These are phyloP conservation scores for Dascillus cervinus DNA, from an alignment of 2,888 invertebrate species.

Conservation along the genomic window DNA sequence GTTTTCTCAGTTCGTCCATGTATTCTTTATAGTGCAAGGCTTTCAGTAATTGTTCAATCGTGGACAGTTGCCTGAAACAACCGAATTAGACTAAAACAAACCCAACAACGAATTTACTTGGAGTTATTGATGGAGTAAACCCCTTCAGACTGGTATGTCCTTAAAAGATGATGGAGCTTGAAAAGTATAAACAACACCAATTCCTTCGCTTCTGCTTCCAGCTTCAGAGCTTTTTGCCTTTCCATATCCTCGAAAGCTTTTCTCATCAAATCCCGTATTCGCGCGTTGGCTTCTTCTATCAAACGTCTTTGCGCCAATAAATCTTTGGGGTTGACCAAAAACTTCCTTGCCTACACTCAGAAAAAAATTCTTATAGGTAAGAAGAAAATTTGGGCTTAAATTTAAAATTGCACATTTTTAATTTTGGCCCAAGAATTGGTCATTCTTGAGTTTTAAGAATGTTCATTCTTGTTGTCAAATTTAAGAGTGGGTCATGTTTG, in stretches of 20 bases:
- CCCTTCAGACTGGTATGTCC: conserved; percentile 30
- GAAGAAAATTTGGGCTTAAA: too few species aligned
- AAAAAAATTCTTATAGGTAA: too few species aligned
- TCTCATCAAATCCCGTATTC: conserved; percentile 16
- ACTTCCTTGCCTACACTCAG: too few species aligned
- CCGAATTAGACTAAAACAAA: too few species aligned
- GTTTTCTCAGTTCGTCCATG: conserved; percentile 26
- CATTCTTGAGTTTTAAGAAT: too few species aligned
- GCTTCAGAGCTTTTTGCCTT: conserved; percentile 10
- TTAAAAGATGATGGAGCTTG: conserved; percentile 37
- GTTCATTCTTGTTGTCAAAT: too few species aligned
- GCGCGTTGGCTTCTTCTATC: conserved; percentile 18
- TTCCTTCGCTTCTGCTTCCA: conserved; percentile 24
- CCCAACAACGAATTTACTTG: too few species aligned
- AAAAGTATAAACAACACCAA: conserved; percentile 33
- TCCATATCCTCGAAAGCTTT: conserved; percentile 14
- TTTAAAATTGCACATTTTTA: too few species aligned
- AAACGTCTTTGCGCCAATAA: conserved; percentile 6
- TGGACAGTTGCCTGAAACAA: conserved; percentile 27
- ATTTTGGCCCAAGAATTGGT: too few species aligned
- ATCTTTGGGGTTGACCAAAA: conserved; percentile 9
- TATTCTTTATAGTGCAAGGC: conserved; percentile 29
- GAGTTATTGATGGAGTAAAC: conserved; percentile 28
- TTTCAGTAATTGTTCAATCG: conserved; percentile 30
- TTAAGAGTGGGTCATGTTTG: too few species aligned